Evolutionary conservation across 2,797 vertebrate species (phyloP), one percentile per base, ranked within the genome.

Genomic region (Thamnophis elegans): DNA sequence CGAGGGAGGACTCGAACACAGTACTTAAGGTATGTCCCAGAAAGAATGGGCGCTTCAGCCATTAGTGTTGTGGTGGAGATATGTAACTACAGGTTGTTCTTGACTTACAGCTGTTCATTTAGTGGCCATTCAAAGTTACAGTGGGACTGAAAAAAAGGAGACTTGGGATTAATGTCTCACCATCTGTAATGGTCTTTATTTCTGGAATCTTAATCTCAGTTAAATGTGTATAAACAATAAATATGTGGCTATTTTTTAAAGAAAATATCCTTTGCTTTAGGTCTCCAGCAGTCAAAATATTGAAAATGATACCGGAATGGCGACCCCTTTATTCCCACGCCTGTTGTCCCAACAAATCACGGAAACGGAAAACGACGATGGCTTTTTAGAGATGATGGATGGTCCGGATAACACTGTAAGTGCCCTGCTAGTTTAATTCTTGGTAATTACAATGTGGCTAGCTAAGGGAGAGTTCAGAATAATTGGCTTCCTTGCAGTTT

Each of bases 1-100:
- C 94, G 1, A 98, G 98, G 53, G 98, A 98, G 94, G 98, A 96
- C 93, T 99, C 98, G 0, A 98, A 98, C 54, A 98, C 98, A 22
- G 98, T 97, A 51, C 97, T 98, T 94, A 97, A 97, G 97, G 98
- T 98, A 96, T 62, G 0, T 55, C 5, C 6, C 26, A 59, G 16
- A 59, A 26, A 58, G 7, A 28, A 42, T 5, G 0, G n/a, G 13
- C 18, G 1, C 91, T 91, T 54, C 20, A 12, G 20, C 13, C 47
- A 26, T 25, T 14, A 1, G 20, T 58, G 1, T 42, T 1, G 20
- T 28, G 22, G 0, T 6, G 26, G 16, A n/a, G 55, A 12, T 26
- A 28, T 5, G 11, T 87, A 47, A 36, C 5, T 4, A 47, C 12
- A 0, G 60, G 11, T 62, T 25, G 60, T 28, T 28, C 9, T 28